Evolutionary conservation across 2,113 vertebrate genomes (phyloP), one percentile per base, ranked within the genome.

Genomic region (Oryzias javanicus): DNA sequence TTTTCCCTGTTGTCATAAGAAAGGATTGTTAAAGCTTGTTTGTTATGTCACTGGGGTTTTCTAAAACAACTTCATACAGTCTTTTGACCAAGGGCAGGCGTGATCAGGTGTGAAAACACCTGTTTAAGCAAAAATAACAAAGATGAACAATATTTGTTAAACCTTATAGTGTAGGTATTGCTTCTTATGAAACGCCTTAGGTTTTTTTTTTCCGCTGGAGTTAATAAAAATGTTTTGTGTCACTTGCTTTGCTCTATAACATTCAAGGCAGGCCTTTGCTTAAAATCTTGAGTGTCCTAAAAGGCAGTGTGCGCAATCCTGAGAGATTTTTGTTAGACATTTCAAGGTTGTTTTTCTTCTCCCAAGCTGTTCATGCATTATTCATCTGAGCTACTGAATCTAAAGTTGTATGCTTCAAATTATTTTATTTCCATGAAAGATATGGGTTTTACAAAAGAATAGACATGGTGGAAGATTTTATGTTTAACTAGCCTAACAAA

Each of bases 211-310:
- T 59, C 63, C 89, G 92, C 92, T 93, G 93, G 92, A 92, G 90
- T 89, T 92, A 91, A 86, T 1, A 45, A 87, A 88, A 69, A 62
- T 89, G 79, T 76, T 92, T 90, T 91, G 91, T 94, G 89, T 95
- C 91, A 93, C 94, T 87, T 94, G 90, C 93, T 93, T 92, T 90
- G 80, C 87, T 95, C 93, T 92, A 91, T 94, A 90, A 91, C 83
- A 90, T 89, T 85, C 84, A 89, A 81, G 81, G 84, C 83, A 86
- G 85, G 89, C 83, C 80, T 84, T 89, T 66, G 88, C 83, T 86
- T 88, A 90, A 55, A 89, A 91, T 88, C 81, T 90, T 76, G 89
- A 91, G 90, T 91, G 79, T 91, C 91, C 90, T 78, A 72, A 64
- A 77, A 83, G 80, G 79, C 55, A 76, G 86, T 79, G 78, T 77